Evolutionary conservation across 2,113 vertebrate species (phyloP).

Genomic region (Nerophis lumbriciformis): DNA sequence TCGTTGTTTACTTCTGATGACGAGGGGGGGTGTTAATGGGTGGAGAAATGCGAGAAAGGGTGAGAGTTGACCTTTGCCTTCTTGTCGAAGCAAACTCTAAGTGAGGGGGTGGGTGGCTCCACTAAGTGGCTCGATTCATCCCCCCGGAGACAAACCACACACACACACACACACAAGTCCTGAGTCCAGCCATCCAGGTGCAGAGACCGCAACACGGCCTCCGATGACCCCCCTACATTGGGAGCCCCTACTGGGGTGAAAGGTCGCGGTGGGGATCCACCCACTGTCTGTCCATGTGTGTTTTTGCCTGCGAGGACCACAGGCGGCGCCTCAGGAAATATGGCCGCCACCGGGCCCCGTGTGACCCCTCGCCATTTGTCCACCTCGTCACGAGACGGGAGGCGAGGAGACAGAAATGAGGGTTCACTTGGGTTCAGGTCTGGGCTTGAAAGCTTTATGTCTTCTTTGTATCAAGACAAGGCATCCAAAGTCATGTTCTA

Average conservation of each 20-base stretch:
- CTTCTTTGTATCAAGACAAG: too few relatives aligned
- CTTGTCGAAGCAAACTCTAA: slow-evolving; percentile 56
- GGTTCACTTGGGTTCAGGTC: slow-evolving; percentile 34
- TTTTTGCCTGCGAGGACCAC: slow-evolving; percentile 56
- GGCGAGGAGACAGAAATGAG: slow-evolving; percentile 19
- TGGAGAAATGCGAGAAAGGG: slow-evolving; percentile 55
- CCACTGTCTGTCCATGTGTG: slow-evolving; percentile 63
- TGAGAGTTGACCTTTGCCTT: slow-evolving; percentile 65
- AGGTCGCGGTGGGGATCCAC: slow-evolving; percentile 54
- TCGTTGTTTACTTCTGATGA: slow-evolving; percentile 51
- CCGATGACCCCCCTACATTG: slow-evolving; percentile 45
- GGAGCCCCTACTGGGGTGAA: slow-evolving; percentile 42
- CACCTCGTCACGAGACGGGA: slow-evolving; percentile 34
- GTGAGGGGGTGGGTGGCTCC: slow-evolving; percentile 61
- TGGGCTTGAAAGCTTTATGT: not conserved
- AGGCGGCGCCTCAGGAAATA: slow-evolving; percentile 56
- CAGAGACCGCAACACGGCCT: slow-evolving; percentile 44
- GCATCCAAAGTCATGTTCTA: too few relatives aligned
- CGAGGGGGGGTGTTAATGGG: slow-evolving; percentile 25
- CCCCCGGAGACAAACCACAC: slow-evolving; percentile 38
- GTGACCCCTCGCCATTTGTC: slow-evolving; percentile 47
- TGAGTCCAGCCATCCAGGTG: slow-evolving; percentile 58
- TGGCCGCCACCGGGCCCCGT: slow-evolving; percentile 24
- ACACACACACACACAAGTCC: slow-evolving; percentile 22
- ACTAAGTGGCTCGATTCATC: slow-evolving; percentile 68